A percentile compares a stretch with the other conserved stretches of the same genome.
Conservation (phyloP, 2,797 vertebrate species). For the Bradypus variegatus region DNA sequence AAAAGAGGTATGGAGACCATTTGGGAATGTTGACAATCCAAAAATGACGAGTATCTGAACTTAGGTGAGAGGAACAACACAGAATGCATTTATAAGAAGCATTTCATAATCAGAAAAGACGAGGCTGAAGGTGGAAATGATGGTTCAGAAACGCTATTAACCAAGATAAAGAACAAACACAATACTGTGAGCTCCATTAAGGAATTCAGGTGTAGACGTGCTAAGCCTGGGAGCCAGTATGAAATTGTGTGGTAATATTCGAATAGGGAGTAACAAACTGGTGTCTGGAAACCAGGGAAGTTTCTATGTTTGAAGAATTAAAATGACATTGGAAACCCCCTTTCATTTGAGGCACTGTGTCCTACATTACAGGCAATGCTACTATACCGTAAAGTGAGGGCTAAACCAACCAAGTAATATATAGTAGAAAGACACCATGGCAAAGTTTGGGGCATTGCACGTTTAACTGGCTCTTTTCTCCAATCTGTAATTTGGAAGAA, state of each 20-base stretch:
- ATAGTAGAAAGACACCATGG: background rate
- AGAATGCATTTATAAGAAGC: background rate
- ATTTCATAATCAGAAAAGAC: background rate
- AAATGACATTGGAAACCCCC: background rate
- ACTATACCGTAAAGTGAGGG: background rate
- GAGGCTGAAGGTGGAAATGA: background rate
- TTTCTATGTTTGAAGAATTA: background rate
- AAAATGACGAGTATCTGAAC: background rate
- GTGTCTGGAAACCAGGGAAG: background rate
- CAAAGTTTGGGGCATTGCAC: too few relatives aligned
- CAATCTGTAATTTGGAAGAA: background rate
- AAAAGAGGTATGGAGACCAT: background rate
- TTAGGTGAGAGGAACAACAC: background rate
- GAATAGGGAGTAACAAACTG: background rate
- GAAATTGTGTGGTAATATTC: too few relatives aligned
- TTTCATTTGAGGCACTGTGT: background rate
- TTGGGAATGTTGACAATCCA: background rate
- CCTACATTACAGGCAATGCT: background rate
- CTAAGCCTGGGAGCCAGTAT: background rate
- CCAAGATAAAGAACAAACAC: background rate
- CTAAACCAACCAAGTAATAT: background rate
- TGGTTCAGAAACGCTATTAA: background rate
- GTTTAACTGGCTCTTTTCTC: background rate
- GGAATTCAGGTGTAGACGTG: background rate
- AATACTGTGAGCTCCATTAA: background rate